Evolutionary conservation across 2,797 vertebrate species (phyloP), one percentile per base, ranked within the genome.

Genomic region (Pantherophis vulpinus): DNA sequence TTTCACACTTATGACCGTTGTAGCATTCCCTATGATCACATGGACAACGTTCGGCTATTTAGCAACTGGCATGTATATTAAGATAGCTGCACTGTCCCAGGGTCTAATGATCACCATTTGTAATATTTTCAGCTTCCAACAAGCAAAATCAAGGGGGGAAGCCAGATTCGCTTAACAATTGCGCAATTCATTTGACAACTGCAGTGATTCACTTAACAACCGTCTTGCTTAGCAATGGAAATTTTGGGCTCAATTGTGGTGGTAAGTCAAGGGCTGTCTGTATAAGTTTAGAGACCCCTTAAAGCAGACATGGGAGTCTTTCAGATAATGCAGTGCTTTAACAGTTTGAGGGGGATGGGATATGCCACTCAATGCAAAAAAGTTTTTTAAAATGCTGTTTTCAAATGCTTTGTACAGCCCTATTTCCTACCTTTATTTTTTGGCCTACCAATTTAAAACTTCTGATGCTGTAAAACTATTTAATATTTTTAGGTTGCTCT

Each of bases 301-400:
- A 79, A 20, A 79, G 32, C 16, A 79, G 70, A 20, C 18, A 42
- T 42, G 32, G 7, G 32, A 79, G 7, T 37, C n/a, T 79, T 79
- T 8, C 70, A 79, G 32, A 79, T 8, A 18, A 79, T 42, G n/a
- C 32, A 79, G 32, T 37, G 16, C 18, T 42, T 79, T 79, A 37
- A 20, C 18, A 23, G 32, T 37, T 37, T 0, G 5, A 14, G n/a
- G 32, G 8, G 3, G 18, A 1, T 16, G 18, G 3, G 8, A 1
- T 23, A 42, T 23, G 42, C 18, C 8, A 42, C 3, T 23, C 32
- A 79, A 10, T 23, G 32, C 70, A 42, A 42, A 79, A 79, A 79
- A 10, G 32, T 32, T 42, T 79, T 37, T 9, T 1, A 32, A 79
- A 79, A 8, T 42, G 16, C 18, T 10, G 32, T 10, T 79, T 79